Evolutionary conservation across 1,140 invertebrate species (phyloP).

Genomic region (Carposina sasakii): DNA sequence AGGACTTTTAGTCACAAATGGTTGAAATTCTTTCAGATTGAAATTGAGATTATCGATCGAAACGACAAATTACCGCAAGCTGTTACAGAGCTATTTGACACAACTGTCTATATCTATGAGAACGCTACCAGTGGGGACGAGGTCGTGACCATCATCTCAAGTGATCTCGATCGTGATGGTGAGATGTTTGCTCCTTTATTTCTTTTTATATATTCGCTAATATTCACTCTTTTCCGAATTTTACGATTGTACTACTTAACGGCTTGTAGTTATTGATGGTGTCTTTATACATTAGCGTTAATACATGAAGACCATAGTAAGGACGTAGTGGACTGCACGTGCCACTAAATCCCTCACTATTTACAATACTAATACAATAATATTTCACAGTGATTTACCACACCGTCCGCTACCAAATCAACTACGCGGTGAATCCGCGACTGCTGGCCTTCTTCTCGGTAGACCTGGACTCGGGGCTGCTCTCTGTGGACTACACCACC

Average conservation of each 20-base stretch:
- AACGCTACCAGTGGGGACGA: conserved; percentile 42
- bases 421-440: conserved; percentile 52
- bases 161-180: conserved; percentile 73
- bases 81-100: conserved; percentile 31
- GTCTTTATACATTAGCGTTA: no score
- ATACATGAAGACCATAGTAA: no score
- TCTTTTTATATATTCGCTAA: no score
- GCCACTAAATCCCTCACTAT: no score
- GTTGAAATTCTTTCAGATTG: conserved; percentile 69
- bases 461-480: conserved; percentile 47
- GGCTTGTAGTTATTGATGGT: no score
- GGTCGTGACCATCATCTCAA: conserved; percentile 47
- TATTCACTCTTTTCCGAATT: no score
- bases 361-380: no score
- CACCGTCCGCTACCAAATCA: conserved; percentile 57
- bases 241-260: no score
- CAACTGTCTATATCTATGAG: conserved; percentile 50
- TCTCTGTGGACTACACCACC: conserved; percentile 57
- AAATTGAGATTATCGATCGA: conserved; percentile 67
- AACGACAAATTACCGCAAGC: conserved; percentile 67
- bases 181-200: conserved; percentile 22
- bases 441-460: conserved; percentile 65
- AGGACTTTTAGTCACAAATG: no score
- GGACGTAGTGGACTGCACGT: neutral
- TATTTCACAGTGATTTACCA: conserved; percentile 48